A percentile compares a stretch with the other conserved stretches of the same genome.
These are phyloP conservation scores for Poeciliopsis presidionis DNA, from an alignment of 2,797 vertebrate species.

Conservation along the genomic window DNA sequence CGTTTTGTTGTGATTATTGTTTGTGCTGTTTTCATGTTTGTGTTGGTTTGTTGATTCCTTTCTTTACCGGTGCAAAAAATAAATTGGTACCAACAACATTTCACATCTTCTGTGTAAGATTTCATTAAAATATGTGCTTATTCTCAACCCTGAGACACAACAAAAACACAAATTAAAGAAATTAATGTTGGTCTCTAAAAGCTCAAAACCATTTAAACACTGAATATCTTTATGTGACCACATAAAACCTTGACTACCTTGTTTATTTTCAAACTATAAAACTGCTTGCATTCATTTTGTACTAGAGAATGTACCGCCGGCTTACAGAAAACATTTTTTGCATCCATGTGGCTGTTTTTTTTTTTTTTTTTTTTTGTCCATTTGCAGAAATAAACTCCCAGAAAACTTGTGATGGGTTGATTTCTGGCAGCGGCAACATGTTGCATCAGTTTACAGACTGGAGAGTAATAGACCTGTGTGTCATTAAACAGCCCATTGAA, in stretches of 20 bases:
- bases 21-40: too few species aligned
- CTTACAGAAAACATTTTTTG: not conserved
- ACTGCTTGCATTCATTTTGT: not conserved
- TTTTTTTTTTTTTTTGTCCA: not conserved
- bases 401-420: slow-evolving; percentile 66
- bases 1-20: not conserved
- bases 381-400: slow-evolving; percentile 11
- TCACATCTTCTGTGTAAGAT: not conserved
- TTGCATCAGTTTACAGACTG: slow-evolving; percentile 73
- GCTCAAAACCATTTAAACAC: not conserved
- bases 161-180: not conserved
- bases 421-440: slow-evolving; percentile 63
- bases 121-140: not conserved
- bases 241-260: not conserved
- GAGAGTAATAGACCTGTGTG: slow-evolving; percentile 74
- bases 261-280: not conserved
- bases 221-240: not conserved
- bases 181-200: not conserved
- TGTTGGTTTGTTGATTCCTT: too few species aligned
- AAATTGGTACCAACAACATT: not conserved
- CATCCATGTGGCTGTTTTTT: not conserved
- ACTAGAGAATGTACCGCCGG: fast-evolving
- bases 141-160: not conserved
- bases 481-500: slow-evolving; percentile 79
- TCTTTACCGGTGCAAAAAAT: not conserved